These are phyloP conservation scores for Strigamia transsilvanica DNA, from an alignment of 2,888 invertebrate genomes.

Conservation along the genomic window DNA sequence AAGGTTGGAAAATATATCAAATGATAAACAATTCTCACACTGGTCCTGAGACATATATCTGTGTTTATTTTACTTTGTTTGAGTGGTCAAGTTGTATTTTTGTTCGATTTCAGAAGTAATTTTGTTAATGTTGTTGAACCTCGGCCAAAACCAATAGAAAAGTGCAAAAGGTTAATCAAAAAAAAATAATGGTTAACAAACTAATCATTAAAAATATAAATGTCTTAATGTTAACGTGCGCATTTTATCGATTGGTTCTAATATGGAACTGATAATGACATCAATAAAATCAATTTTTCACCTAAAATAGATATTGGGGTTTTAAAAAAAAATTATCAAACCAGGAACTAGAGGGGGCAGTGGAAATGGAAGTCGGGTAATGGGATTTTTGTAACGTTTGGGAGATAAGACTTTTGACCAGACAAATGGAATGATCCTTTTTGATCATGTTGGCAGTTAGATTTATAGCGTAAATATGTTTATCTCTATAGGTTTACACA, in stretches of 20 bases:
- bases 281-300: conserved; percentile 38
- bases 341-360: neutral
- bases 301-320: conserved; percentile 16
- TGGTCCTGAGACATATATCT: neutral
- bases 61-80: neutral
- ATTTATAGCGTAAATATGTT: neutral
- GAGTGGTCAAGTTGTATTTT: conserved; percentile 6
- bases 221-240: neutral
- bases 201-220: neutral
- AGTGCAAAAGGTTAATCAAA: neutral
- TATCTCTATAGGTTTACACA: conserved; percentile 11
- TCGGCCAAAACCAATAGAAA: neutral
- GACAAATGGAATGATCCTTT: neutral
- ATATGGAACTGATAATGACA: conserved; percentile 44
- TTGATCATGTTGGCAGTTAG: neutral
- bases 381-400: neutral
- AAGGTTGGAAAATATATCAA: neutral
- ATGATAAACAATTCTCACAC: neutral
- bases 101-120: neutral
- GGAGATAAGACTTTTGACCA: conserved; percentile 29
- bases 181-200: conserved; percentile 9
- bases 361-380: neutral
- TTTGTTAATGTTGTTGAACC: neutral
- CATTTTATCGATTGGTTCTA: conserved; percentile 23
- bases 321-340: conserved; percentile 15